Evolutionary conservation across 2,888 invertebrate species (phyloP), one percentile per base, ranked within the genome.

Genomic region (Zaprionus obscuricornis): DNA sequence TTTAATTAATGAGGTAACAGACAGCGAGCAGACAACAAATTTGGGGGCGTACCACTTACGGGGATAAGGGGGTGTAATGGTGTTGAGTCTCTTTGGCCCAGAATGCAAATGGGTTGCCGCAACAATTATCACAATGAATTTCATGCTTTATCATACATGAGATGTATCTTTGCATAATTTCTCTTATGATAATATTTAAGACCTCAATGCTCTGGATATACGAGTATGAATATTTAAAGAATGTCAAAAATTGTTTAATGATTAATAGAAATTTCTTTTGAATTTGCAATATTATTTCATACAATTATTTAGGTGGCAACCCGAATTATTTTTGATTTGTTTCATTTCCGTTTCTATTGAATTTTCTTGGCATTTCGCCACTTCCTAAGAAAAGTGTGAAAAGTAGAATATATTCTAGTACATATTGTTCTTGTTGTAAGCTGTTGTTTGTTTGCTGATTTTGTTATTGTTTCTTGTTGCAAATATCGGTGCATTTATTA

Each of bases 1-100:
- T 52, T 64, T 66, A 62, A 74, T 62, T 74, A 74, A 74, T 67
- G 74, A 67, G 67, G 60, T 64, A 71, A 69, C 56, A 65, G 74
- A 72, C 71, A 74, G 75, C 51, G 47, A 22, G 46, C 63, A 71
- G 63, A 60, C 67, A 20, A 34, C 10, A 14, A 7, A 50, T 62
- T 56, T 50, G 42, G 69, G 67, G 69, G 69, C 47, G 68, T 63
- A 59, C 50, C 67, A 58, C n/a, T 50, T 57, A 49, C 13, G n/a
- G 6, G 46, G 10, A 16, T 36, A 14, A 31, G 11, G 18, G 7
- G 33, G 16, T 6, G 37, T 18, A 14, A 13, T 51, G 57, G 42
- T 36, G 42, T 29, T 10, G 37, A 8, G 4, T 37, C 8, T 4
- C 1, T 6, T 27, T 50, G 46, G 29, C 39, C 40, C 33, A 60